Base-by-base conservation (phyloP, 2,113 vertebrate species). In the Apeltes quadracus region DNA sequence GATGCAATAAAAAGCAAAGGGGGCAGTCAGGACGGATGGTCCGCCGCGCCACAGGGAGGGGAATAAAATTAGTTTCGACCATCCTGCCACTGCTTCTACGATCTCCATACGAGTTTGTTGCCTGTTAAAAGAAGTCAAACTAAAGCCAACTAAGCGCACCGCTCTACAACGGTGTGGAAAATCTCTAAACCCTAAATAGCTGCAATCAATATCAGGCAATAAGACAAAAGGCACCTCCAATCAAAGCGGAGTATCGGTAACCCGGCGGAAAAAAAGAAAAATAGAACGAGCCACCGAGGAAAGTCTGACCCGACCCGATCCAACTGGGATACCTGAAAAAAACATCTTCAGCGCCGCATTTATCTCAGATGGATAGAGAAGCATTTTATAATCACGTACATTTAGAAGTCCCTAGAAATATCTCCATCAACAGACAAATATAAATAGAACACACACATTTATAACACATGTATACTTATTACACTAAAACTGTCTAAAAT, bases 151-250 rank as follows among this genome's bases (percentile, higher is more conserved):
- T 68, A 62, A 23, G 58, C 44, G 14, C 22, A 32, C 20, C 32
- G 67, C 64, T 50, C 61, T 50, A 15, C 53, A 22, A 0, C 9
- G 36, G 14, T 36, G 57, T 67, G 23, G 23, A 57, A 62, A 50
- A 65, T 65, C n/a, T n/a, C n/a, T 32, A 14, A 79, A 29, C 61
- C 43, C 69, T 36, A 29, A 64, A 7, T 41, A 71, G 72, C 68
- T 39, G 2, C 18, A 36, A 83, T 81, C 77, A 58, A 76, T 84
- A 67, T 43, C 6, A 46, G 61, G 62, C 72, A 38, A 61, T 74
- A 54, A 76, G 59, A 78, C 75, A 23, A 76, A 69, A 82, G 5
- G 66, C n/a, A 41, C 27, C 46, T 58, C 72, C 73, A 77, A 84
- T 82, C 63, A 68, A 74, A 79, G 65, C 79, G 5, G 46, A 72